These are phyloP conservation scores for Limonius californicus DNA, from an alignment of 1,140 invertebrate genomes.

Conservation along the genomic window DNA sequence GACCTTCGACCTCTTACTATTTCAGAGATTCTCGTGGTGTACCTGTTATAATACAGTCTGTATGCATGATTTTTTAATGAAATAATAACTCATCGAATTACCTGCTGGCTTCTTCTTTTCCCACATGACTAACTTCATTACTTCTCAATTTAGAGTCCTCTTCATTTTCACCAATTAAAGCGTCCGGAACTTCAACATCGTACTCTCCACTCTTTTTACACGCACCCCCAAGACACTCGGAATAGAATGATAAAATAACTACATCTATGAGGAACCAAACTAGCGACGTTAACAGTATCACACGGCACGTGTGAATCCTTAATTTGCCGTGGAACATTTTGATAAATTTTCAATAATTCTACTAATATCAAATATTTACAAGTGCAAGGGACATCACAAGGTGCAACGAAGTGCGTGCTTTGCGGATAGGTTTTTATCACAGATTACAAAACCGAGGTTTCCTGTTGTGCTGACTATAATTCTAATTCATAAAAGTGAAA, in stretches of 20 bases:
- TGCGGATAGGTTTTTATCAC: background rate
- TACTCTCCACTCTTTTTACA: conserved; percentile 55
- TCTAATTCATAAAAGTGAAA: conserved; percentile 4
- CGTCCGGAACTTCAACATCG: conserved; percentile 42
- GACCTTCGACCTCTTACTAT: no score
- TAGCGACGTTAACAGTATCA: conserved; percentile 89
- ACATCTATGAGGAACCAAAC: conserved; percentile 95
- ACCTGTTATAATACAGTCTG: no score
- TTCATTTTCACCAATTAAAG: conserved; percentile 3
- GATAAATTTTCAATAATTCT: background rate
- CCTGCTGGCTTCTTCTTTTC: background rate
- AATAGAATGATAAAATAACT: conserved; percentile 87
- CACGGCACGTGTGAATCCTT: conserved; percentile 89
- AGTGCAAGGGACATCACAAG: conserved; percentile 29
- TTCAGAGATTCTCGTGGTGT: no score
- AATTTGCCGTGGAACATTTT: conserved; percentile 83
- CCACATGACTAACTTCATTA: background rate
- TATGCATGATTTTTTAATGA: no score
- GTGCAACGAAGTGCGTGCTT: background rate
- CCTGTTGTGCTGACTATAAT: background rate
- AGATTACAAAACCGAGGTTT: background rate
- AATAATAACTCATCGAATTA: no score
- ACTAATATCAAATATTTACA: conserved; percentile 35
- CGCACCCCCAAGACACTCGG: conserved; percentile 80
- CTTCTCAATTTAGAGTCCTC: background rate